Conservation (phyloP, 2,797 vertebrate genomes). For the Margarornis squamiger region DNA sequence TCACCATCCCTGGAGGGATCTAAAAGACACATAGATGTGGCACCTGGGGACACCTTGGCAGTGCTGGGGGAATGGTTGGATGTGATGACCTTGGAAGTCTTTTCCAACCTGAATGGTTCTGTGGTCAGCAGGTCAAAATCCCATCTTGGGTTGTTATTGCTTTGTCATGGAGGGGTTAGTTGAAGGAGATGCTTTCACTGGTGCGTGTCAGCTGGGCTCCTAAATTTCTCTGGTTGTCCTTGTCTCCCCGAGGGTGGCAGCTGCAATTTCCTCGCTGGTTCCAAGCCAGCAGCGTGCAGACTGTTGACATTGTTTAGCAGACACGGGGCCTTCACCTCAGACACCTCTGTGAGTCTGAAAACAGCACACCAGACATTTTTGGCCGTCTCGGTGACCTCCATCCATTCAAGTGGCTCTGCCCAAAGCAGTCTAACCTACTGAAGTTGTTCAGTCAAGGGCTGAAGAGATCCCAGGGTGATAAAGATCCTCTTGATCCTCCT, state of each 20-base stretch:
- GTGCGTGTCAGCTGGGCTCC: background rate
- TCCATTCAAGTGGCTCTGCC: background rate
- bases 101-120: background rate
- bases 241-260: background rate
- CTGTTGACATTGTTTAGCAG: background rate
- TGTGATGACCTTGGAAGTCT: background rate
- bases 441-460: background rate
- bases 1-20: background rate
- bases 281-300: background rate
- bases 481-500: background rate
- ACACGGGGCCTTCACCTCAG: background rate
- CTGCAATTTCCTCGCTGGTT: conserved; percentile 27
- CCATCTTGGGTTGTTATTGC: background rate
- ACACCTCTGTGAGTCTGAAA: background rate
- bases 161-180: background rate
- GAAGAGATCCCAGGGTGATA: background rate
- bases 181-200: background rate
- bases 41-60: background rate
- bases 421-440: background rate
- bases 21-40: background rate
- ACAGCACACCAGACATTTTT: background rate
- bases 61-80: background rate
- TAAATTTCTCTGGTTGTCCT: conserved; percentile 21
- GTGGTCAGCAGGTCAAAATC: background rate
- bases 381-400: background rate